Evolutionary conservation across 2,797 vertebrate species (phyloP), one percentile per base, ranked within the genome.

Genomic region (Martes flavigula): DNA sequence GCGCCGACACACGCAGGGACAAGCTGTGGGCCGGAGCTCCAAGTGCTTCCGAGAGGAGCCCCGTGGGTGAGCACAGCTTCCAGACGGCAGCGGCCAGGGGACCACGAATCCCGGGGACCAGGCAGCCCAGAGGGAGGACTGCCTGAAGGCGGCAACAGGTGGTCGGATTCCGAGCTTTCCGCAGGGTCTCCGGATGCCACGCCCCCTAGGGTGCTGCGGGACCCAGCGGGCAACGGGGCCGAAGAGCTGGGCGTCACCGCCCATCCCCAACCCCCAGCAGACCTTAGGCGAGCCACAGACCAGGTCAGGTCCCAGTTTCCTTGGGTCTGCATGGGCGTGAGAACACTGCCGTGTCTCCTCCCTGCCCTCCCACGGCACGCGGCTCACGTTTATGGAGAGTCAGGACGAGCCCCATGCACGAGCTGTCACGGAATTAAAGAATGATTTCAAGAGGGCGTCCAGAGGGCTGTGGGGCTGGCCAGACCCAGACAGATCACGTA

Each of bases 381-480:
- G 20, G 9, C 32, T 20, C 32, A 0, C 0, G 7, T 0, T 0
- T 1, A 1, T 0, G 32, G 13, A 35, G 60, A 25, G 14, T 8
- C 72, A 0, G 25, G 54, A 38, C 40, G 1, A 0, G 0, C 35
- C 35, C 1, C 60, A 30, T 6, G 7, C 10, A 7, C 4, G 1
- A 7, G 40, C 73, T 2, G 1, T 7, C 51, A 3, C 0, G 0
- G 84, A 40, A 18, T 8, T 13, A 1, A 20, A 11, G 13, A 23
- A 25, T 0, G 1, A 51, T 2, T 3, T 0, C 2, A 7, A 13
- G 58, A 38, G 15, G 4, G 10, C 32, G n/a, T 13, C 15, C 23
- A 15, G 32, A 1, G 12, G 92, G 35, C 48, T 17, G 1, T 1
- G 7, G 10, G 6, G 56, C 15, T 20, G 85, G 25, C 38, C 51